A percentile compares a stretch with the other conserved stretches of the same genome.
These are phyloP conservation scores for Brachyhypopomus occidentalis DNA, from an alignment of 2,113 vertebrate genomes.

Conservation along the genomic window DNA sequence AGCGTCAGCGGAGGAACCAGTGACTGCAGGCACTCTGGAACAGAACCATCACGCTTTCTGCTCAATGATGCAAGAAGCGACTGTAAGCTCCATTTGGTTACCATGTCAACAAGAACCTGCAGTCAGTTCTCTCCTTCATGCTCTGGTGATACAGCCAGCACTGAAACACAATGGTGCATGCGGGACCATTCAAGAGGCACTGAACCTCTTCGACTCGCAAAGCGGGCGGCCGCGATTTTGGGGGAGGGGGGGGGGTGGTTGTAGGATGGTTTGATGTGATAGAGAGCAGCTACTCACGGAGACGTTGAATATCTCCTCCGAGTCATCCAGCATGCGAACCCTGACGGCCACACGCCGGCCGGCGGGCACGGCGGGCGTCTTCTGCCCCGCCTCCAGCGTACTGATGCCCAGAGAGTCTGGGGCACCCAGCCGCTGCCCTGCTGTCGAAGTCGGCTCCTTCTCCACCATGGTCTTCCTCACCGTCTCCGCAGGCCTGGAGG, in stretches of 20 bases:
- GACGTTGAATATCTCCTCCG: slow-evolving; percentile 91
- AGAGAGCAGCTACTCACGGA: slow-evolving; percentile 84
- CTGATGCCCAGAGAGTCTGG: slow-evolving; percentile 94
- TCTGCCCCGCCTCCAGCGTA: slow-evolving; percentile 91
- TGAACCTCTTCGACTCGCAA: too few relatives aligned
- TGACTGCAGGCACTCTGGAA: not conserved
- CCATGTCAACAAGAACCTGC: slow-evolving; percentile 18
- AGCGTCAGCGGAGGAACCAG: not conserved
- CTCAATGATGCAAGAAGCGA: slow-evolving; percentile 5
- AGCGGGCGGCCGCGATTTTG: too few relatives aligned
- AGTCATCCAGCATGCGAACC: slow-evolving; percentile 94
- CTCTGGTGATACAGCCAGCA: not conserved
- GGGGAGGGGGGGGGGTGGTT: too few relatives aligned
- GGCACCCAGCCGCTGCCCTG: slow-evolving; percentile 88
- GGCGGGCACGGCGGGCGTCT: slow-evolving; percentile 82
- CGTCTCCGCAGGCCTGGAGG: slow-evolving; percentile 61
- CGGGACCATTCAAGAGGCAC: not conserved
- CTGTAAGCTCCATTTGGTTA: not conserved
- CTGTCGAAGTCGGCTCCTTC: slow-evolving; percentile 81
- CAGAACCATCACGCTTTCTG: not conserved
- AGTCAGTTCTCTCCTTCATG: slow-evolving; percentile 5
- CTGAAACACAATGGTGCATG: not conserved
- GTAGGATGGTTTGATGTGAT: too few relatives aligned
- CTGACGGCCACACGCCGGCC: slow-evolving; percentile 89
- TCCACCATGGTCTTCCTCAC: slow-evolving; percentile 84